Evolutionary conservation across 23 tunicate genomes (phyloP).

Genomic region (Phallusia fumigata): DNA sequence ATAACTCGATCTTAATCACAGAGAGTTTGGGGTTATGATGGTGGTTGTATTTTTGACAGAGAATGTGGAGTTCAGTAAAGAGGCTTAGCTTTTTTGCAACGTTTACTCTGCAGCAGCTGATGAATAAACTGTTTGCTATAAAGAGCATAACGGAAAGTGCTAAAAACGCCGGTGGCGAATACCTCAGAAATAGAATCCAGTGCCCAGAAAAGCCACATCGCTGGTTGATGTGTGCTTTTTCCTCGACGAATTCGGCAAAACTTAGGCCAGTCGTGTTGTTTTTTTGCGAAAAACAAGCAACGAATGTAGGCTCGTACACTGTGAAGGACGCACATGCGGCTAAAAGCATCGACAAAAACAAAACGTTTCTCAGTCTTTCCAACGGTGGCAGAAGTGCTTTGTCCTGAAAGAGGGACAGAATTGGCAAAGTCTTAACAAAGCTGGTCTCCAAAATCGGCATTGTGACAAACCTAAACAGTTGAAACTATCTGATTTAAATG

Average conservation of each 20-base stretch:
- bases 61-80: neutral
- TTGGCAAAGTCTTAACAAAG: neutral
- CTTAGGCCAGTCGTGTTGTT: neutral
- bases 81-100: neutral
- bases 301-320: neutral
- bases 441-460: neutral
- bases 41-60: neutral
- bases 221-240: neutral
- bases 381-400: neutral
- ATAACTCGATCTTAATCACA: neutral
- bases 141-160: neutral
- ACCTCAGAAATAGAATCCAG: neutral
- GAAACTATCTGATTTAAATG: too few species aligned
- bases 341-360: neutral
- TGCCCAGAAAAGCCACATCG: neutral
- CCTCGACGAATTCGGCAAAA: neutral
- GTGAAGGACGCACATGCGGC: neutral
- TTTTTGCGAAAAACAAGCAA: neutral
- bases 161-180: neutral
- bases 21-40: neutral
- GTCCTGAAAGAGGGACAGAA: neutral
- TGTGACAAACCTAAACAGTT: neutral
- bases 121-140: neutral
- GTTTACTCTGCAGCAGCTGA: neutral
- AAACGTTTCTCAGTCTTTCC: neutral